These are phyloP conservation scores for Pygmarrhopalites habei DNA, from an alignment of 1,140 invertebrate genomes.

Conservation along the genomic window DNA sequence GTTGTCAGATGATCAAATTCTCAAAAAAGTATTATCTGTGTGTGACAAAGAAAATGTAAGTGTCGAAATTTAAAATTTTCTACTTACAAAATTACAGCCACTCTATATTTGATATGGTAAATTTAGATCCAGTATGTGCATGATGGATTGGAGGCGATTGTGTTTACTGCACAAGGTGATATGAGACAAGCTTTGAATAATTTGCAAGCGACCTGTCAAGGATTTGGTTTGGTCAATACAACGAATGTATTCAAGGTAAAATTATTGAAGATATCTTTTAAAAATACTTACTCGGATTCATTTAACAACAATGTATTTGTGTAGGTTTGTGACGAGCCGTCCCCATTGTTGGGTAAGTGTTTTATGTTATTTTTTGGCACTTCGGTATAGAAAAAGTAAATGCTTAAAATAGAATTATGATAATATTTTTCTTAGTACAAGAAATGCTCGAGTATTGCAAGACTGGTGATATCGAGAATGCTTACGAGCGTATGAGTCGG, in stretches of 20 bases:
- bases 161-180: slow-evolving; percentile 98
- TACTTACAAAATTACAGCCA: too few species aligned
- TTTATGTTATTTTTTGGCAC: too few species aligned
- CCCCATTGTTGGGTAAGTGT: too few species aligned
- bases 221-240: slow-evolving; percentile 82
- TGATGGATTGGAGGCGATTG: slow-evolving; percentile 91
- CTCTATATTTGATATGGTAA: slow-evolving; percentile 67
- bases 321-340: slow-evolving; percentile 95
- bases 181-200: slow-evolving; percentile 97
- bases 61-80: too few species aligned
- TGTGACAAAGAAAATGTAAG: slow-evolving; percentile 65
- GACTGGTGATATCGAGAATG: slow-evolving; percentile 72
- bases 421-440: slow-evolving; percentile 76
- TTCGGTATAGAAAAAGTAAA: too few species aligned
- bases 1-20: slow-evolving; percentile 79
- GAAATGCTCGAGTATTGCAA: slow-evolving; percentile 84
- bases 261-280: neutral
- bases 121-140: slow-evolving; percentile 75
- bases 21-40: slow-evolving; percentile 69
- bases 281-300: too few species aligned
- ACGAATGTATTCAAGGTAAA: slow-evolving; percentile 94
- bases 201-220: slow-evolving; percentile 92
- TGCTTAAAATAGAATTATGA: too few species aligned
- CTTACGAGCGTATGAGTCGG: slow-evolving; percentile 78
- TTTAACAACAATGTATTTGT: slow-evolving; percentile 1